Conservation (phyloP, 2,797 vertebrate genomes). For the Ficedula albicollis region DNA sequence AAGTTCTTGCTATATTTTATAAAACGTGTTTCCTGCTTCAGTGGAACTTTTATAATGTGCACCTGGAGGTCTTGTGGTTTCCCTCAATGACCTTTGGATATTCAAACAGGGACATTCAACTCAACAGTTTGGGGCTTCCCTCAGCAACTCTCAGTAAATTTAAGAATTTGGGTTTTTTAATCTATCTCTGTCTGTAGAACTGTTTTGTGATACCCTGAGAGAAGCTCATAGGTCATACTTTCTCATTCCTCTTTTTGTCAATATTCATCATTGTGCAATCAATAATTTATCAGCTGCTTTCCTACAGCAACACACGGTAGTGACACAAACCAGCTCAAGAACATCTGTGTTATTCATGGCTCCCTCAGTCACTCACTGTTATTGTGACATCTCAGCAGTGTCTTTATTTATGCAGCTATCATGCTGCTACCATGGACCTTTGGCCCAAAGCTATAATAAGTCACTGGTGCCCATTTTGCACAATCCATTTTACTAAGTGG, state of each 20-base stretch:
- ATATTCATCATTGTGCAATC: background rate
- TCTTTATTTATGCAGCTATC: background rate
- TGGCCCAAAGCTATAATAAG: background rate
- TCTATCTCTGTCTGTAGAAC: background rate
- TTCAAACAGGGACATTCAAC: background rate
- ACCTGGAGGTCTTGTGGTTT: background rate
- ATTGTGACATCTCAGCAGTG: background rate
- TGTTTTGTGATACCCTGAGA: background rate
- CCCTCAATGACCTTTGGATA: background rate
- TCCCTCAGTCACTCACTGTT: background rate
- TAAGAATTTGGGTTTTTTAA: background rate
- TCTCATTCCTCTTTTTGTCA: background rate
- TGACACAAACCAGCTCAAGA: background rate
- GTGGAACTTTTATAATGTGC: background rate
- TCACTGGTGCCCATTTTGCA: background rate
- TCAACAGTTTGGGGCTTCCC: background rate
- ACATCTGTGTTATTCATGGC: background rate
- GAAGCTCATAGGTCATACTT: background rate
- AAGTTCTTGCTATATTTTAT: background rate
- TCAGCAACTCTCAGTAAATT: background rate
- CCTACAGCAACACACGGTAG: background rate
- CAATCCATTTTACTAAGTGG: background rate
- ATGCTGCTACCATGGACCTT: background rate
- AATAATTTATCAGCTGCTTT: background rate
- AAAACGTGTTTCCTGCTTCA: background rate